Evolutionary conservation across 2,113 vertebrate species (phyloP).

Genomic region (Plestiodon gilberti): DNA sequence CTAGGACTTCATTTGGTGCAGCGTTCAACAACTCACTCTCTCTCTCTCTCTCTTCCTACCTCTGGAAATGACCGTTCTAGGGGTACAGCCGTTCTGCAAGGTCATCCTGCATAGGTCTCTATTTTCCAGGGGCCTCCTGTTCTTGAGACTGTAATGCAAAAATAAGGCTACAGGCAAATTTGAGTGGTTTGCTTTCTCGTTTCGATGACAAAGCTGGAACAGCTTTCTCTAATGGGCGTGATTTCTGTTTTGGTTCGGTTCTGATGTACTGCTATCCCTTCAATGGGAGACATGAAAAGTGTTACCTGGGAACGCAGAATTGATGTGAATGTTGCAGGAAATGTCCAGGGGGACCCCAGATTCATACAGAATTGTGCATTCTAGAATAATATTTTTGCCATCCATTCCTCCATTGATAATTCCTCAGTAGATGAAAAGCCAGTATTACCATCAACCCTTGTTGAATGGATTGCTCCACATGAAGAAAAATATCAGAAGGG

Average conservation of each 20-base stretch:
- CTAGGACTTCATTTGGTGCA: slow-evolving; percentile 56
- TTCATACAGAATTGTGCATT: background rate
- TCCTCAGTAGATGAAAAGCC: background rate
- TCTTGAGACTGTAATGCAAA: background rate
- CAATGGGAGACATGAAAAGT: background rate
- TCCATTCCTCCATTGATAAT: background rate
- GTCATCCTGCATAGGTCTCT: accelerated
- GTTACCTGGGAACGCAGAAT: background rate
- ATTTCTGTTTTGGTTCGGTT: background rate
- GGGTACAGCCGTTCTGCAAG: slow-evolving; percentile 7
- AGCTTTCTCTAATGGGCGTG: background rate
- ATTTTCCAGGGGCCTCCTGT: background rate
- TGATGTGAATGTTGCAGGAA: background rate
- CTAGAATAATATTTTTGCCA: background rate
- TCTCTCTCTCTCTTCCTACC: slow-evolving; percentile 43
- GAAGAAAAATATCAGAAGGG: background rate
- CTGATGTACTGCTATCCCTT: background rate
- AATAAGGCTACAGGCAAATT: slow-evolving; percentile 1
- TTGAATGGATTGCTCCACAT: background rate
- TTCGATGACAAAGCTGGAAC: background rate
- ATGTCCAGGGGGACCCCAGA: background rate
- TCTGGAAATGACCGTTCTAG: accelerated
- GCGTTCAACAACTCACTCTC: slow-evolving; percentile 63
- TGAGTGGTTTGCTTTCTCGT: background rate
- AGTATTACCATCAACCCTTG: background rate